Evolutionary conservation across 2,888 invertebrate species (phyloP).

Genomic region (Heliconius aoede): DNA sequence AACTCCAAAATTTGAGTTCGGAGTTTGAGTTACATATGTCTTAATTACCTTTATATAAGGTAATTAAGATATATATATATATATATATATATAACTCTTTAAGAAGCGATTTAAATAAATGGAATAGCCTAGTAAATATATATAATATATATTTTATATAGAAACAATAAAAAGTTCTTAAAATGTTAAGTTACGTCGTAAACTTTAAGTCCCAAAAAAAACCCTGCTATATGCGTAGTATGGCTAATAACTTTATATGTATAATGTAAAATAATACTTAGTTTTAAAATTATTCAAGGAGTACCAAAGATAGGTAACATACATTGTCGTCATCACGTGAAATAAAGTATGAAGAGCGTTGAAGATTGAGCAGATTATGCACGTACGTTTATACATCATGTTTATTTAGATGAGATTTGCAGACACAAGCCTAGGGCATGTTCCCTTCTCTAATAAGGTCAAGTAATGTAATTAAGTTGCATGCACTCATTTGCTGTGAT

Average conservation of each 20-base stretch:
- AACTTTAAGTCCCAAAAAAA: no score
- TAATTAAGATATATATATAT: no score
- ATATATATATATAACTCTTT: no score
- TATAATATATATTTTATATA: no score
- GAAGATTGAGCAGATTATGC: conserved; percentile 20
- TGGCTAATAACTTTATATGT: no score
- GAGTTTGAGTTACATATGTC: no score
- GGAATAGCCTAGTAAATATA: no score
- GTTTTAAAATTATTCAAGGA: not conserved
- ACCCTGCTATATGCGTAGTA: not conserved
- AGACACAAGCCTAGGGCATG: conserved; percentile 38
- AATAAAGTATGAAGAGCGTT: not conserved
- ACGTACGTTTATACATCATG: conserved; percentile 17
- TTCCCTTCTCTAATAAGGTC: conserved; percentile 53
- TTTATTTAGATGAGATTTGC: conserved; percentile 37
- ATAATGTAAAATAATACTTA: not conserved
- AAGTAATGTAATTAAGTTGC: conserved; percentile 64
- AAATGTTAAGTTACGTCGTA: no score
- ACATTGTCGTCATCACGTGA: not conserved
- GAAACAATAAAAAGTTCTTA: no score
- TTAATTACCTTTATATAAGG: no score
- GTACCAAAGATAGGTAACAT: not conserved
- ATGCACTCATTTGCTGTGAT: conserved; percentile 59
- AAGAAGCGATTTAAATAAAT: no score
- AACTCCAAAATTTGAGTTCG: no score